Conservation (phyloP, 1,140 invertebrate species). For the Rhysida immarginata region DNA sequence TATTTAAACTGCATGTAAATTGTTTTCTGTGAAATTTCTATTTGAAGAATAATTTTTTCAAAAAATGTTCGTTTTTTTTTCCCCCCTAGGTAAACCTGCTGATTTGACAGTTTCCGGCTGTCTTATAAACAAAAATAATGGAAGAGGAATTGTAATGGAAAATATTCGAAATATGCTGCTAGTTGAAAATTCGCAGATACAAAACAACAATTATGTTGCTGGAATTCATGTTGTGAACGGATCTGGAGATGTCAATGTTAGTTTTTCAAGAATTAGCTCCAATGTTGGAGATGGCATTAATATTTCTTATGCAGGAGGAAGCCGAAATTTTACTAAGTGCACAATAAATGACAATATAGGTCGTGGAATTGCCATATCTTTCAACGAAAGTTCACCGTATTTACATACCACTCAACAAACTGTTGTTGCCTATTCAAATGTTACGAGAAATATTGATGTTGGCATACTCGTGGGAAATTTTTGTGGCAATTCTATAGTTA, state of each 20-base stretch:
- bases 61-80: slow-evolving; percentile 1
- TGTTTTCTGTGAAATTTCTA: too few species aligned
- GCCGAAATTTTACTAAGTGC: slow-evolving; percentile 67
- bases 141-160: slow-evolving; percentile 75
- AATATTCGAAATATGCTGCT: slow-evolving; percentile 64
- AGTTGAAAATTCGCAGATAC: slow-evolving; percentile 62
- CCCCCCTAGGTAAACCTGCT: slow-evolving; percentile 55
- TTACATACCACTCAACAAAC: slow-evolving; percentile 64
- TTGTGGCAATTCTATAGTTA: slow-evolving; percentile 44
- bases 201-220: slow-evolving; percentile 70
- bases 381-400: slow-evolving; percentile 73
- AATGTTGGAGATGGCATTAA: slow-evolving; percentile 69
- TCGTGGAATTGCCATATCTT: slow-evolving; percentile 69
- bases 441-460: slow-evolving; percentile 64
- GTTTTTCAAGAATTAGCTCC: slow-evolving; percentile 67
- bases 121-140: slow-evolving; percentile 72
- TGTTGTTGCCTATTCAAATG: slow-evolving; percentile 67
- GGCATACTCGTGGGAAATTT: slow-evolving; percentile 55
- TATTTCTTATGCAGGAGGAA: slow-evolving; percentile 79
- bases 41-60: not conserved
- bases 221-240: slow-evolving; percentile 72
- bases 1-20: too few species aligned
- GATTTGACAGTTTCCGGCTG: slow-evolving; percentile 77
- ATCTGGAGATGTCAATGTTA: slow-evolving; percentile 82
- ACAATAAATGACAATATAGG: slow-evolving; percentile 53